Percentiles rank a stretch among this genome's conserved stretches.
Conservation (phyloP, 2,888 invertebrate genomes). For the Laspeyria flexula region DNA sequence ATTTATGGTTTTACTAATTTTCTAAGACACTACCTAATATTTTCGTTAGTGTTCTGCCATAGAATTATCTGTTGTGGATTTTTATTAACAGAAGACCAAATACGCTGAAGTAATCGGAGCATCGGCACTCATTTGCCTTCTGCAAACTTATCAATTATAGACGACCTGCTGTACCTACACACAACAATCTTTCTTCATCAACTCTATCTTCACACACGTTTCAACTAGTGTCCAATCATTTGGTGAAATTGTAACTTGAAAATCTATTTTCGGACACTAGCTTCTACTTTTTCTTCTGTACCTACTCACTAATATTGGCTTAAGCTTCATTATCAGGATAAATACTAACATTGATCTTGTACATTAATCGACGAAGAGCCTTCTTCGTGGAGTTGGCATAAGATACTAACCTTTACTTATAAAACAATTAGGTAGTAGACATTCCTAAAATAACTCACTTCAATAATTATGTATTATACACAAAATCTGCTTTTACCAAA, state of each 20-base stretch:
- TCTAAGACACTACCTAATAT: no score
- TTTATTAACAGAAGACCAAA: no score
- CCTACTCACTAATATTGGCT: constrained; percentile 37
- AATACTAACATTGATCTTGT: constrained; percentile 24
- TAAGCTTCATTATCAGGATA: constrained; percentile 45
- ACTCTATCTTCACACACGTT: constrained; percentile 16
- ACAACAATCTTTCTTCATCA: constrained; percentile 1
- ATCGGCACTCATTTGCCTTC: neutral
- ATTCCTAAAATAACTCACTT: constrained; percentile 27
- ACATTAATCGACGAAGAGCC: constrained; percentile 9
- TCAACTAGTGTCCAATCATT: neutral
- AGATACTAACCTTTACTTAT: constrained; percentile 26
- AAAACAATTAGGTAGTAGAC: constrained; percentile 29
- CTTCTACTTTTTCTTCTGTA: constrained; percentile 34
- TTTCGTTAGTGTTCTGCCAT: no score
- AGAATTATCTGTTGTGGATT: no score
- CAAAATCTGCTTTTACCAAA: constrained; percentile 36
- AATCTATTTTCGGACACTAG: neutral
- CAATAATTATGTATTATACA: constrained; percentile 45
- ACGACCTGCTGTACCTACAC: constrained; percentile 5
- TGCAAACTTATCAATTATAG: neutral
- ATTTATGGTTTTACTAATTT: no score
- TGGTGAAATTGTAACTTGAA: neutral
- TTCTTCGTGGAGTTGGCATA: constrained; percentile 34
- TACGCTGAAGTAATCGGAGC: neutral